Evolutionary conservation across 2,797 vertebrate genomes (phyloP).

Genomic region (Eidolon dupreanum): DNA sequence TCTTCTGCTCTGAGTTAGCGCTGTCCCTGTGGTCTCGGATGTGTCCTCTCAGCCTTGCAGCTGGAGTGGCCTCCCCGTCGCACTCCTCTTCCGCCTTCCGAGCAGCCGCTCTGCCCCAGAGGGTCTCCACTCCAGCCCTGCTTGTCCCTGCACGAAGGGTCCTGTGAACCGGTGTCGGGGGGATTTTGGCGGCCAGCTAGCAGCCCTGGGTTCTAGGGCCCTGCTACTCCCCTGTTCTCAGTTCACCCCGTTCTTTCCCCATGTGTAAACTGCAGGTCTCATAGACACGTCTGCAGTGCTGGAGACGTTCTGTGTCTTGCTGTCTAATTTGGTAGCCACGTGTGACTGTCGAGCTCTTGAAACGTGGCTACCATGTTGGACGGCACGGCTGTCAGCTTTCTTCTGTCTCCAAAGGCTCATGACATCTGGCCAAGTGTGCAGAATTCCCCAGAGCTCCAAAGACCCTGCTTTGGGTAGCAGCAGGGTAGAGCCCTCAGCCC

Average conservation of each 20-base stretch:
- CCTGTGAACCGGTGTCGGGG: background rate
- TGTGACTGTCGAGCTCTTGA: background rate
- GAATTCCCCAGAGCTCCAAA: background rate
- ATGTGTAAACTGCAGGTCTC: background rate
- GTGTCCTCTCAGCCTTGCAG: background rate
- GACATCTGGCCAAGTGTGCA: background rate
- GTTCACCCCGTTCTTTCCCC: background rate
- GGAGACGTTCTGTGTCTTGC: background rate
- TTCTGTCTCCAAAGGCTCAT: background rate
- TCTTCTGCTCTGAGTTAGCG: background rate
- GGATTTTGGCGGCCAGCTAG: rapidly evolving
- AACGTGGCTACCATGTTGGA: background rate
- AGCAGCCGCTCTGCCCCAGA: background rate
- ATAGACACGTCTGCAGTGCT: background rate
- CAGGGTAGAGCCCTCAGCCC: background rate
- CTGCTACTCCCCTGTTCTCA: background rate
- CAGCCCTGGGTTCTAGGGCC: background rate
- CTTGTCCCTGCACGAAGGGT: background rate
- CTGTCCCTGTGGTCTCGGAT: background rate
- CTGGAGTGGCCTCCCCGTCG: background rate
- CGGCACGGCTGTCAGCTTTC: background rate
- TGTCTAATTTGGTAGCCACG: background rate
- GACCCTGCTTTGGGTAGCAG: background rate
- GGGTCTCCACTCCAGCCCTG: background rate
- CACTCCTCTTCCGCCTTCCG: background rate